A percentile compares a stretch with the other conserved stretches of the same genome.
phyloP scores from a whole-genome alignment of 2,797 vertebrate genomes.

The Cossypha polioptera region DNA sequence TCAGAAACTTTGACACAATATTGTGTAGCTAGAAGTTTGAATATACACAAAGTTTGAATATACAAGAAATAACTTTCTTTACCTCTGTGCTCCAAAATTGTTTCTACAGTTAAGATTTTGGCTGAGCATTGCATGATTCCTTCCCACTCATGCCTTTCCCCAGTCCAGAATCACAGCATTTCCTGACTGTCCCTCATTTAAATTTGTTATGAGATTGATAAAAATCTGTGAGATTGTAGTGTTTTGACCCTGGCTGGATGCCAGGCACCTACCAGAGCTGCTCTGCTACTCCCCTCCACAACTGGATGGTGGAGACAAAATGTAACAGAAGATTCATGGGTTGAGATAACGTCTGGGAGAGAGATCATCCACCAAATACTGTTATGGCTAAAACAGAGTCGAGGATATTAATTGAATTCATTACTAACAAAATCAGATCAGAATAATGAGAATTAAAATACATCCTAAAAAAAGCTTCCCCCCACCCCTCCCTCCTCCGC shows the following conservation, averaged over 20 bases:
- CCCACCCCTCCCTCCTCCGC: not conserved
- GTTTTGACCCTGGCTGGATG: not conserved
- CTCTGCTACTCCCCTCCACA: not conserved
- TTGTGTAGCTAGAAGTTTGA: not conserved
- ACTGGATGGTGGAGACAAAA: not conserved
- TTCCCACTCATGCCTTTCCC: not conserved
- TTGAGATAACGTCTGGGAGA: not conserved
- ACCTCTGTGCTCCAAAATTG: not conserved
- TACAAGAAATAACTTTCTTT: not conserved
- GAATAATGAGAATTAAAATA: not conserved
- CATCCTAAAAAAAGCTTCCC: not conserved
- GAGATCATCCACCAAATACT: not conserved
- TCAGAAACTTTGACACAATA: not conserved
- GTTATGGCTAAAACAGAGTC: not conserved
- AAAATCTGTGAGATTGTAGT: not conserved
- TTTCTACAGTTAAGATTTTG: not conserved
- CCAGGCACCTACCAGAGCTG: not conserved
- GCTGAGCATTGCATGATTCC: not conserved
- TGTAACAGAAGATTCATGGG: not conserved
- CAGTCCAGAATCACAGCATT: not conserved
- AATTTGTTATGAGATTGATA: slow-evolving; percentile 33
- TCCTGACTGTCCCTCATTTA: slow-evolving; percentile 28
- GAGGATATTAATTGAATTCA: not conserved
- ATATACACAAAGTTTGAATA: not conserved
- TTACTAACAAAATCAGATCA: not conserved